Conservation (phyloP, 2,797 vertebrate genomes). For the Coregonus ussuriensis region DNA sequence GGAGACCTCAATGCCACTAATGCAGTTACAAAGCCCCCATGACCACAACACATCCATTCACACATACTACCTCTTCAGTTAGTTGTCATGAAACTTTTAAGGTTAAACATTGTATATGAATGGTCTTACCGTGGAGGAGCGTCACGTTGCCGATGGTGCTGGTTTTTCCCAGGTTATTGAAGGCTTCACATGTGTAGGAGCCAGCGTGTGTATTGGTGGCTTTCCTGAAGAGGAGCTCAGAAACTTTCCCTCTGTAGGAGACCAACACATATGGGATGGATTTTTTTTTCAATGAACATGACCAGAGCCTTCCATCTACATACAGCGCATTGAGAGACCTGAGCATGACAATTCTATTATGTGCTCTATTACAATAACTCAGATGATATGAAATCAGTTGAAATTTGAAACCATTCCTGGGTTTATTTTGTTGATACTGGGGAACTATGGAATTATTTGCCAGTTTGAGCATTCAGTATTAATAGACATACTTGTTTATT, state of each 20-base stretch:
- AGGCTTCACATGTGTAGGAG: constrained; percentile 81
- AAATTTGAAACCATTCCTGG: too few relatives aligned
- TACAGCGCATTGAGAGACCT: background rate
- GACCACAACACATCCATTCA: background rate
- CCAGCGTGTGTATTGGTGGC: constrained; percentile 76
- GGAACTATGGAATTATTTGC: too few relatives aligned
- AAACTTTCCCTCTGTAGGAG: constrained; percentile 72
- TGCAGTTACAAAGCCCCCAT: too few relatives aligned
- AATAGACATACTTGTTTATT: too few relatives aligned
- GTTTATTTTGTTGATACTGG: too few relatives aligned
- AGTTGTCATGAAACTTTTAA: too few relatives aligned
- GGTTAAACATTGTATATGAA: background rate
- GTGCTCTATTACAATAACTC: background rate
- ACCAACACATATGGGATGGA: background rate
- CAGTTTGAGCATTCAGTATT: too few relatives aligned
- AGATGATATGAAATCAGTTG: background rate
- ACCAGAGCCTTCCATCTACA: background rate
- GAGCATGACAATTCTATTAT: background rate
- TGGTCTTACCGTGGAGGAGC: constrained; percentile 78
- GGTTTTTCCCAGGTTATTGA: constrained; percentile 81
- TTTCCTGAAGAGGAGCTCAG: constrained; percentile 82
- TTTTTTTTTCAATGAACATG: background rate
- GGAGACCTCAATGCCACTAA: too few relatives aligned
- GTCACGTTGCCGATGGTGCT: constrained; percentile 75
- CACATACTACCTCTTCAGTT: too few relatives aligned